phyloP scores from a whole-genome alignment of 2,888 invertebrate genomes.

The Eristalis arbustorum region DNA sequence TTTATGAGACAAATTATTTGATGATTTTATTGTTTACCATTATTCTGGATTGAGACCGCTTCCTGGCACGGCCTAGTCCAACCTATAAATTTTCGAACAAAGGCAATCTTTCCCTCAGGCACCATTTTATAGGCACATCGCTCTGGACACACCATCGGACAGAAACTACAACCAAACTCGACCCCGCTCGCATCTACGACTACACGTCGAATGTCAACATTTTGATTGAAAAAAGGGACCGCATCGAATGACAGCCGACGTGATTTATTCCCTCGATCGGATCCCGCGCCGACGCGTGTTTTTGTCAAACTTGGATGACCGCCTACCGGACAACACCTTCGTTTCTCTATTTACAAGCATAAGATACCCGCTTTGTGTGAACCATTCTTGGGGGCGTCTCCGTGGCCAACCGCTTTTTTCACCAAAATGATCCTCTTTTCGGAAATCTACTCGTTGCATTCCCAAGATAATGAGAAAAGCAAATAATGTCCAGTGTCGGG shows the following conservation, averaged over 20 bases:
- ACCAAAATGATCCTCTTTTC: slow-evolving; percentile 44
- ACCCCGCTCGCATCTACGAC: neutral
- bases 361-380: slow-evolving; percentile 30
- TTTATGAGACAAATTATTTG: neutral
- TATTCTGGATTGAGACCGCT: neutral
- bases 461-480: slow-evolving; percentile 48
- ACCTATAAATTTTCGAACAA: too few relatives aligned
- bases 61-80: neutral
- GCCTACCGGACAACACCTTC: slow-evolving; percentile 55
- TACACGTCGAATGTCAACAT: slow-evolving; percentile 28
- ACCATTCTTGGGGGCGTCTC: slow-evolving; percentile 53
- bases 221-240: slow-evolving; percentile 60
- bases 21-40: neutral
- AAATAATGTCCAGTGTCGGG: slow-evolving; percentile 45
- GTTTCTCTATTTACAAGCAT: slow-evolving; percentile 36
- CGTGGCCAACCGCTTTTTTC: slow-evolving; percentile 66
- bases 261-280: neutral
- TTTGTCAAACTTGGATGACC: slow-evolving; percentile 55
- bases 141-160: neutral
- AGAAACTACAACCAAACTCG: neutral
- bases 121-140: too few relatives aligned
- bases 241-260: slow-evolving; percentile 1
- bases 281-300: neutral
- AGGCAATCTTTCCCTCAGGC: too few relatives aligned
- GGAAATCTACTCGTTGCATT: neutral